Conservation (phyloP, 1,140 invertebrate species). For the Drosophila varians region DNA sequence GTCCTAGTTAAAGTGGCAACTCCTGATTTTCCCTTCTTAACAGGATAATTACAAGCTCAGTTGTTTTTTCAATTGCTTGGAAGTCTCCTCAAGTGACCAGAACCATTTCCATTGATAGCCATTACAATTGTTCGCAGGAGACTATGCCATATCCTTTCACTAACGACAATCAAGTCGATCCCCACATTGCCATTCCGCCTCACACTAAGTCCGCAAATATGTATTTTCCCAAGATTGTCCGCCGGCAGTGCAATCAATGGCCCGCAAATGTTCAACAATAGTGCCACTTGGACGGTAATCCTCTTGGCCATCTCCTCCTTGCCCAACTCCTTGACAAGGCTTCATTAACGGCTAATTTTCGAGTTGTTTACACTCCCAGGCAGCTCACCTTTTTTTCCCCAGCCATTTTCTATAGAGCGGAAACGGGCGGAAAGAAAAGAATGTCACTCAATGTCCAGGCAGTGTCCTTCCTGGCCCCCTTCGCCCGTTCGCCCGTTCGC, state of each 20-base stretch:
- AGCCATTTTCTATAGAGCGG: slow-evolving; percentile 37
- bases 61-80: neutral
- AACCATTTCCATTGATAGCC: slow-evolving; percentile 10
- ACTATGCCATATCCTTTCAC: slow-evolving; percentile 1
- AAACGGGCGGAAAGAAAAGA: slow-evolving; percentile 36
- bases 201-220: slow-evolving; percentile 72
- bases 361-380: slow-evolving; percentile 72
- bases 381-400: slow-evolving; percentile 41
- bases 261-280: slow-evolving; percentile 20
- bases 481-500: no score
- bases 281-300: slow-evolving; percentile 48
- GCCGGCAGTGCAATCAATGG: slow-evolving; percentile 60
- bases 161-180: slow-evolving; percentile 38
- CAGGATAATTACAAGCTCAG: neutral
- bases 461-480: slow-evolving; percentile 3
- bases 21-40: neutral
- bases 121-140: slow-evolving; percentile 7
- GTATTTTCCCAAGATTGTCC: slow-evolving; percentile 56
- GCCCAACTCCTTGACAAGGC: slow-evolving; percentile 60
- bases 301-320: slow-evolving; percentile 4
- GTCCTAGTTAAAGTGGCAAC: neutral
- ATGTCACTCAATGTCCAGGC: slow-evolving; percentile 64
- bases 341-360: slow-evolving; percentile 79
- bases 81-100: neutral
- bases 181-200: slow-evolving; percentile 32